phyloP scores from a whole-genome alignment of 2,888 invertebrate genomes.

The Ypsolopha sequella region DNA sequence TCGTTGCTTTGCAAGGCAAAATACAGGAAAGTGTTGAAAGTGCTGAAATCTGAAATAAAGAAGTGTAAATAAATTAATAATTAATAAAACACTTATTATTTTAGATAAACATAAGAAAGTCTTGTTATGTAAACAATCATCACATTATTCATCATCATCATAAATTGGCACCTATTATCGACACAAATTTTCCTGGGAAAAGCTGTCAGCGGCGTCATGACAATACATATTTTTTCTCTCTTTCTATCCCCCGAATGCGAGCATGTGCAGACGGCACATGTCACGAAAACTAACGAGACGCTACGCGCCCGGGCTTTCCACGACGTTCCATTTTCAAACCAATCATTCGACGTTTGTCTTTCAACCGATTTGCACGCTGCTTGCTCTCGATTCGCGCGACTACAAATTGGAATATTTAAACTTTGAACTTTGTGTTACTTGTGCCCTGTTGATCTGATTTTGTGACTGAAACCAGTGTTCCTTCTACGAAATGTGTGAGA shows the following conservation, averaged over 20 bases:
- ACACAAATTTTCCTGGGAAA: too few species aligned
- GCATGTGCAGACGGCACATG: background rate
- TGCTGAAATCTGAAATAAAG: too few species aligned
- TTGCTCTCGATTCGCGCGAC: background rate
- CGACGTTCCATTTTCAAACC: slow-evolving; percentile 1
- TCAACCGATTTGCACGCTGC: background rate
- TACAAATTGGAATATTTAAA: background rate
- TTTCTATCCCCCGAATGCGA: slow-evolving; percentile 1
- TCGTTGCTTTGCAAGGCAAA: too few species aligned
- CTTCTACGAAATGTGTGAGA: slow-evolving; percentile 6
- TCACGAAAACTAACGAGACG: background rate
- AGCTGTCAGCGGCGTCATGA: too few species aligned
- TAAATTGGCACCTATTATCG: too few species aligned
- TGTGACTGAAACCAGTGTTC: background rate
- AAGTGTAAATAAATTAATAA: too few species aligned
- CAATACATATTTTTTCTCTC: background rate
- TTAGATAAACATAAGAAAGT: too few species aligned
- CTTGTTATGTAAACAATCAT: too few species aligned
- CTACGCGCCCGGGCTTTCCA: background rate
- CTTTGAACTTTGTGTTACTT: background rate
- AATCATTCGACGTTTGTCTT: background rate
- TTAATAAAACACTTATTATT: too few species aligned
- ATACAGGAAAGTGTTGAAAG: too few species aligned
- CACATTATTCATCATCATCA: too few species aligned
- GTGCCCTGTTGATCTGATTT: background rate